These are phyloP conservation scores for Lepisosteus oculatus DNA, from an alignment of 2,113 vertebrate species.

Conservation along the genomic window DNA sequence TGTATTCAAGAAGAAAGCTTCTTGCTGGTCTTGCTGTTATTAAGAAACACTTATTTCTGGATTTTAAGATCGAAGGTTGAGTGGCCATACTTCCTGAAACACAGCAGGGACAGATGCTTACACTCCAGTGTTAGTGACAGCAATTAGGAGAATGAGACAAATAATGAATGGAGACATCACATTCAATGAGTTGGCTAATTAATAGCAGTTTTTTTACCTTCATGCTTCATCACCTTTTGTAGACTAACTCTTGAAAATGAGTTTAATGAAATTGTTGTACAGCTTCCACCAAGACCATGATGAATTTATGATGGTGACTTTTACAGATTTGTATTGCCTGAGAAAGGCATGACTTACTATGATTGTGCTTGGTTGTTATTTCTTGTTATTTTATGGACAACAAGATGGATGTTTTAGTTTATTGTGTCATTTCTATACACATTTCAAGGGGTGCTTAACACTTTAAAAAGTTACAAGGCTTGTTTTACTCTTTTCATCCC, in stretches of 20 bases:
- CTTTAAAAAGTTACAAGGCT: too few species aligned
- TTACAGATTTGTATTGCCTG: neutral
- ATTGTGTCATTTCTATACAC: neutral
- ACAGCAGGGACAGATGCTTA: conserved; percentile 38
- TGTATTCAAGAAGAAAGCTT: neutral
- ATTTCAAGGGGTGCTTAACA: too few species aligned
- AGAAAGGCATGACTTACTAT: conserved; percentile 3
- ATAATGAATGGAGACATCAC: conserved; percentile 47
- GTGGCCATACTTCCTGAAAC: conserved; percentile 8
- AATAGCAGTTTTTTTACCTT: conserved; percentile 42
- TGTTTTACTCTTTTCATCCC: too few species aligned
- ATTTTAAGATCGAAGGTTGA: neutral
- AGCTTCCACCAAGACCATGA: conserved; percentile 8
- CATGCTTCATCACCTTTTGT: conserved; percentile 20
- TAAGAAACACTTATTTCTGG: neutral
- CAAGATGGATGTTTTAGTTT: neutral
- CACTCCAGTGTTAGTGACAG: conserved; percentile 25
- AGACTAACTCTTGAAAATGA: conserved; percentile 7
- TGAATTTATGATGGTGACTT: conserved; percentile 3
- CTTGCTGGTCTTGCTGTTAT: neutral
- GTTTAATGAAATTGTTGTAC: conserved; percentile 19
- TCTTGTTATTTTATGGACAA: neutral
- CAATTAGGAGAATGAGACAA: conserved; percentile 47
- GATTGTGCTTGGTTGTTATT: neutral
- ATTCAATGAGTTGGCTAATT: conserved; percentile 39